phyloP scores from a whole-genome alignment of 2,797 vertebrate genomes.

The Carcharodon carcharias region DNA sequence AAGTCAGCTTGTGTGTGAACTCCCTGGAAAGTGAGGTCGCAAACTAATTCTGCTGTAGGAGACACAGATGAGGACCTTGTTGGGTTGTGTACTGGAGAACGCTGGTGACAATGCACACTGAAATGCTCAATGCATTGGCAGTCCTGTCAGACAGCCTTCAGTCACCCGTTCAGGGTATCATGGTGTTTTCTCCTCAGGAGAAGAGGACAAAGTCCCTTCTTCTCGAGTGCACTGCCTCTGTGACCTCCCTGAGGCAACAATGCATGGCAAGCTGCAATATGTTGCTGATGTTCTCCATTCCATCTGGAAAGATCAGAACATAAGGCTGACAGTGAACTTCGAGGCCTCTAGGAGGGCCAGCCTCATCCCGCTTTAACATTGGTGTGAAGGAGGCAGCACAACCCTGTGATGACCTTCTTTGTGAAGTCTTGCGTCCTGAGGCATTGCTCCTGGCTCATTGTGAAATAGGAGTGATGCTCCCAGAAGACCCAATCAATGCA shows the following conservation, averaged over 20 bases:
- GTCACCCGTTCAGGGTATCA: neutral
- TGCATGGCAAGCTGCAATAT: neutral
- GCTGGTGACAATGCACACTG: too few relatives aligned
- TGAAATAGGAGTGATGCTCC: rapidly evolving
- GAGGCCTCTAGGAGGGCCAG: too few relatives aligned
- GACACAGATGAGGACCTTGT: too few relatives aligned
- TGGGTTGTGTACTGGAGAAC: too few relatives aligned
- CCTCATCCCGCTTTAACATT: neutral
- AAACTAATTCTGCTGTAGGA: too few relatives aligned
- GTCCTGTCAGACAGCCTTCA: neutral
- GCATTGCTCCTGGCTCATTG: neutral
- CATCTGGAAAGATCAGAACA: neutral
- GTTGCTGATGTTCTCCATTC: neutral
- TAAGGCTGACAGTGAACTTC: neutral
- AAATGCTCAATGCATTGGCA: too few relatives aligned
- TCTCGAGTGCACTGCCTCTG: neutral
- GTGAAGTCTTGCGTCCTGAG: neutral
- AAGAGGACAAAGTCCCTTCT: neutral
- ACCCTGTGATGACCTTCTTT: neutral
- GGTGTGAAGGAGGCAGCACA: neutral
- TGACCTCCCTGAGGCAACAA: neutral
- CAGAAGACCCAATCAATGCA: neutral
- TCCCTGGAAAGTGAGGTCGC: too few relatives aligned
- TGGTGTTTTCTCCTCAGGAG: neutral
- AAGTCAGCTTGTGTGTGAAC: too few relatives aligned